Evolutionary conservation across 2,888 invertebrate species (phyloP), one percentile per base, ranked within the genome.

Genomic region (Crocallis elinguaria): DNA sequence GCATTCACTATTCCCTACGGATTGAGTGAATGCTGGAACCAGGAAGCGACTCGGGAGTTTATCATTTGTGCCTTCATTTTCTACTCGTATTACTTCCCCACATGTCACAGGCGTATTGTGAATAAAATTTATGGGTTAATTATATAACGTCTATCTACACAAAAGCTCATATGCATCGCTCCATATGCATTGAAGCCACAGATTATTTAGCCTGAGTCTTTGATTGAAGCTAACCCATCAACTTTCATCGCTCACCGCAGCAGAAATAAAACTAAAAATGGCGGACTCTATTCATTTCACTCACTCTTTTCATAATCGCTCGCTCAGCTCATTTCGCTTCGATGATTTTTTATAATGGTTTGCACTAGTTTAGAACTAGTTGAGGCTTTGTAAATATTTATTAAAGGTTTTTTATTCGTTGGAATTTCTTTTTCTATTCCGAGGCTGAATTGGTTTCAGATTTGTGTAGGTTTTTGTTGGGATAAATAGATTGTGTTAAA

Each of bases 271-370:
- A 48, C 23, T 43, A 62, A 63, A 44, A 62, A 56, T 58, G 46
- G 27, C 39, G 19, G 41, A 38, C 41, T 44, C 51, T 33, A 67
- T 72, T 75, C 70, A 75, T 67, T 67, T 64, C 57, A 30, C 46
- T 46, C 46, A 56, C 59, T 69, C 73, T 69, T 73, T 77, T 71
- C 68, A 72, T 77, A 77, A 75, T 74, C 68, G 75, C 57, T 61
- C 60, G 66, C 54, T 46, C 46, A 42, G 53, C 48, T 54, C 57
- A 66, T 67, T 71, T 64, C 60, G 64, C 66, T 54, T 59, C 54
- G 62, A 66, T 69, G 64, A 67, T 25, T 55, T 60, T 48, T 44
- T 56, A 61, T 56, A 60, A 57, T 57, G 42, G 56, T 51, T 48
- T 32, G 48, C 55, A 21, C 37, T 44, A 57, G 56, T 44, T 51